phyloP scores from a whole-genome alignment of 2,888 invertebrate genomes.

The Xestia ashworthii region DNA sequence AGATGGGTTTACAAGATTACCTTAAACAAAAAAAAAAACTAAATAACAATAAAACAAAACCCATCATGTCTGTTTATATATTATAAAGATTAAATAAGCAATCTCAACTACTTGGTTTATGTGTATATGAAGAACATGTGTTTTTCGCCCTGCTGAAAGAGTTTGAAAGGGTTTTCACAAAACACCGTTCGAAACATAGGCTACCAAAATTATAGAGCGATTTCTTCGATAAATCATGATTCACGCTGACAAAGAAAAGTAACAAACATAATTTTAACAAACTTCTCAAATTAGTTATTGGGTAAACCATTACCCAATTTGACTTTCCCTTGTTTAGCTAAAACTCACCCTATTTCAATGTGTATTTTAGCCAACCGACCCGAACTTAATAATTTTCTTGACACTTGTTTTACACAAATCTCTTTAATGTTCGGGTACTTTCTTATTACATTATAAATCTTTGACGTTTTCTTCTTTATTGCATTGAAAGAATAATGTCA shows the following conservation, averaged over 20 bases:
- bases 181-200: background rate
- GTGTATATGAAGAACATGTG: background rate
- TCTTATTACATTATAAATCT: background rate
- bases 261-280: background rate
- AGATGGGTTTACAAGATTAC: background rate
- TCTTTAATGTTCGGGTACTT: background rate
- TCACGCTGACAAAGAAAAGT: background rate
- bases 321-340: background rate
- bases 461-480: background rate
- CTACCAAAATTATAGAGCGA: background rate
- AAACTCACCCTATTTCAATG: background rate
- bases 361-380: background rate
- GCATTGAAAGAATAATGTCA: background rate
- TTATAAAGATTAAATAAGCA: background rate
- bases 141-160: background rate
- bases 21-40: background rate
- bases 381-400: background rate
- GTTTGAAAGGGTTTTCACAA: background rate
- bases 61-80: too few relatives aligned
- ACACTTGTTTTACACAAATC: background rate
- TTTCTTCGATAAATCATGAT: background rate
- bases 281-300: background rate
- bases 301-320: constrained; percentile 13
- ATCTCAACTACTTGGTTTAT: background rate
- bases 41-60: too few relatives aligned